Conservation (phyloP, 2,113 vertebrate genomes). For the human (Homo sapiens) region DNA sequence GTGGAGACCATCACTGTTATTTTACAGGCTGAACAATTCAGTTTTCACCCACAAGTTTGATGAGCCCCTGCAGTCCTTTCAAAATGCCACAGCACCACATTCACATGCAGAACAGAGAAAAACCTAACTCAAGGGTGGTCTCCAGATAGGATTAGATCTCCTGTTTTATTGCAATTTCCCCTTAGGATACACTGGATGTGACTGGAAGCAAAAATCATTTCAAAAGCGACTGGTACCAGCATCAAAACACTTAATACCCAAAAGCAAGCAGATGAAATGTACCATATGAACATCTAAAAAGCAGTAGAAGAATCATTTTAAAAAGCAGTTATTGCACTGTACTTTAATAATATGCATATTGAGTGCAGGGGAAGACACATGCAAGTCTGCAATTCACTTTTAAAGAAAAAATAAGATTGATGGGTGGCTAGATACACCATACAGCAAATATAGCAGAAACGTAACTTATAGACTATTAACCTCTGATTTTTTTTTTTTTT, state of each 20-base stretch:
- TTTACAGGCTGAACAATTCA: neutral
- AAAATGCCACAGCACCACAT: neutral
- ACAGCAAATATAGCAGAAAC: neutral
- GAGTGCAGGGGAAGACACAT: neutral
- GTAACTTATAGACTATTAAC: neutral
- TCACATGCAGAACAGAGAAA: neutral
- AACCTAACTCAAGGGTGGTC: neutral
- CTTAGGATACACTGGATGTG: neutral
- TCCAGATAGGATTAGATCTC: neutral
- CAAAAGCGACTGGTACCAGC: neutral
- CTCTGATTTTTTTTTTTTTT: too few relatives aligned
- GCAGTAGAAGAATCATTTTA: neutral
- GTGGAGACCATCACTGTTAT: neutral
- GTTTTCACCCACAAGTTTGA: neutral
- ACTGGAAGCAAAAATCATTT: conserved; percentile 18
- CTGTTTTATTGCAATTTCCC: neutral
- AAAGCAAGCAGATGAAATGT: neutral
- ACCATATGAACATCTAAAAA: neutral
- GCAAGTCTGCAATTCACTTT: neutral
- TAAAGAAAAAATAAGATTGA: neutral
- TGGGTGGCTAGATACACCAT: neutral
- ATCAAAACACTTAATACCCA: neutral
- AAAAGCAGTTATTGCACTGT: neutral
- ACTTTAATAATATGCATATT: neutral
- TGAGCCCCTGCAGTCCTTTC: neutral